Base-by-base conservation (phyloP, 2,888 invertebrate genomes). In the Cataglyphis cursor region DNA sequence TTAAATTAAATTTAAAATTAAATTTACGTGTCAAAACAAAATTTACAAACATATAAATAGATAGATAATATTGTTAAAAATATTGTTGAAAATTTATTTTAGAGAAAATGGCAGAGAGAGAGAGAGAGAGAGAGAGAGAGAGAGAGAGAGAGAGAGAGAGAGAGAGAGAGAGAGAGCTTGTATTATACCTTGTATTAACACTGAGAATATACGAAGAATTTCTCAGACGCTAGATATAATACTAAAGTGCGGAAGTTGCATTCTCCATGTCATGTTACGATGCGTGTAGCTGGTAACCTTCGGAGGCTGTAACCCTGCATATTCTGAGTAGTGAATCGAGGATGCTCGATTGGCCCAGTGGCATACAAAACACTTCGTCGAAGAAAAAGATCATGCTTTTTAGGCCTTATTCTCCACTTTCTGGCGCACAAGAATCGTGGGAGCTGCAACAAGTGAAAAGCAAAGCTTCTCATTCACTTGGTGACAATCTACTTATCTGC, bases 321-420 rank as follows among this genome's bases (percentile, higher is more conserved):
- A 72, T 64, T 24, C 65, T 31, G 81, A 78, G 51, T 64, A 85
- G 89, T 84, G 90, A 90, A 91, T 92, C 90, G 92, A 92, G 91
- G 91, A 91, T 92, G 92, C 87, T 91, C 90, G 91, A 93, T 92
- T 93, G 94, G 93, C 94, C 93, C 93, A 94, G 94, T 95, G 94
- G 94, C 94, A 94, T 90, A 94, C 93, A 94, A 95, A 94, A 90
- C 88, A 83, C 24, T 70, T 70, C 73, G 76, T 74, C 85, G 84
- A 88, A 87, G 91, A 89, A 92, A 91, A 91, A 82, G 87, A 78
- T 83, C 84, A 80, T 83, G 91, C 90, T 93, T 94, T 94, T 94
- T 92, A 93, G 92, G 91, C 94, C 94, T 91, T 93, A 76, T 94
- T 94, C 90, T 94, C 94, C 89, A 94, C 94, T 94, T 95, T 93